Evolutionary conservation across 2,888 invertebrate genomes (phyloP), one percentile per base, ranked within the genome.

Genomic region (Pinctada fucata): DNA sequence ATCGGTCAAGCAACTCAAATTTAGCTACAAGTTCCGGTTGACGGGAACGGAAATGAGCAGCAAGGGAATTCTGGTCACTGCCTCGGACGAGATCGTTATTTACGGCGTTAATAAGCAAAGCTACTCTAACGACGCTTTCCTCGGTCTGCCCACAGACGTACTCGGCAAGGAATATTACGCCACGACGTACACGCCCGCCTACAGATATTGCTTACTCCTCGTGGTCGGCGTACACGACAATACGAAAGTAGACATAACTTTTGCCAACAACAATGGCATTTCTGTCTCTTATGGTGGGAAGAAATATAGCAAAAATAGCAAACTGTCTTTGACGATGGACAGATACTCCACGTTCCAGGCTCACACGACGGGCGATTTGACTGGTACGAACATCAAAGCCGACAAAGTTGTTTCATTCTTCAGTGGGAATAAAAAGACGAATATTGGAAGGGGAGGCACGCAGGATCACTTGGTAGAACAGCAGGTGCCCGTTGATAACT

Each of bases 391-490:
- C 74, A 79, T 90, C 13, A 72, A 72, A 0, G 78, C 88, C 50
- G 82, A 80, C 69, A 85, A 87, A 72, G 85, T 84, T 1, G 78
- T 91, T 3, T 82, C 86, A 2, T 87, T 88, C 8, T 84, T 89
- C 52, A 83, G 86, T n/a, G 90, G 90, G n/a, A 86, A 88, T 70
- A 78, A 76, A 65, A 83, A 86, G 72, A 85, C 87, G 2, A 82
- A 83, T 45, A 83, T 75, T 10, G 72, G 69, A 6, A 75, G 71
- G 4, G 83, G 82, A 3, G 75, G 71, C 3, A 80, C 79, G 67
- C 72, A 79, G 2, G 90, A 90, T 78, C 88, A 89, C 76, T 76
- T 90, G 66, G 85, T 88, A 10, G 89, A 88, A 70, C 87, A 88
- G 79, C 51, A 90, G 71, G 79, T 85, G 8, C 88, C 90, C 0